These are phyloP conservation scores for Nasonia oneida DNA, from an alignment of 2,888 invertebrate species.

Conservation along the genomic window DNA sequence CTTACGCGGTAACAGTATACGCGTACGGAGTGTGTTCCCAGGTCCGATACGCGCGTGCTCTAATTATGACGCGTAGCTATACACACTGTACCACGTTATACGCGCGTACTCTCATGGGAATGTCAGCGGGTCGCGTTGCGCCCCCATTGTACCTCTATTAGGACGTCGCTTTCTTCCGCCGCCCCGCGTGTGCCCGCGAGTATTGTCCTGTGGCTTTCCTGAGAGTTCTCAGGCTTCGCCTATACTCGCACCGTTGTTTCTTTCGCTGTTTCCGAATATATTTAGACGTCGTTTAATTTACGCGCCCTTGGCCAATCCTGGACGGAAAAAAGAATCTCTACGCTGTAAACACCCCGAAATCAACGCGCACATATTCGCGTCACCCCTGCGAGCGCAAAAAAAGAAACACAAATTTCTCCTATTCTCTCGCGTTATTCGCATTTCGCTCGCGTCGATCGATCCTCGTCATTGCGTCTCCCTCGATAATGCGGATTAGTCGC, in stretches of 20 bases:
- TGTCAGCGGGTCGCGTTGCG: conserved; percentile 60
- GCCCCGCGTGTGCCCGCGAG: not conserved
- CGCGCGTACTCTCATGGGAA: conserved; percentile 69
- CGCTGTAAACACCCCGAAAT: too few species aligned
- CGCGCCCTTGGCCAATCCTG: too few species aligned
- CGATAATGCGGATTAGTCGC: conserved; percentile 71
- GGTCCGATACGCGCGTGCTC: conserved; percentile 58
- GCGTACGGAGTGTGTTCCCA: not conserved
- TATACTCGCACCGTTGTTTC: too few species aligned
- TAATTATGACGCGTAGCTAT: conserved; percentile 69
- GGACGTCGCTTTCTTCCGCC: not conserved
- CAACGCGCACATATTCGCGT: too few species aligned
- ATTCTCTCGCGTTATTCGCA: not conserved
- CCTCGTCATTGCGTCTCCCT: conserved; percentile 68
- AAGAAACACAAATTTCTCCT: not conserved
- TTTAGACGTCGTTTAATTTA: too few species aligned
- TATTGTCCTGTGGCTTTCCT: not conserved
- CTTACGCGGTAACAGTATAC: conserved; percentile 67
- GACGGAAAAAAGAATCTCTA: too few species aligned
- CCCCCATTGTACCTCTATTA: conserved; percentile 43
- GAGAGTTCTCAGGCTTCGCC: too few species aligned
- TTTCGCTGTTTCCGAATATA: too few species aligned
- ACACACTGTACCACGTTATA: not conserved
- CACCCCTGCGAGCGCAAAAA: not conserved
- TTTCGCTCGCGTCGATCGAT: not conserved